A percentile compares a stretch with the other conserved stretches of the same genome.
phyloP scores from a whole-genome alignment of 2,797 vertebrate species.

The Knipowitschia caucasica region DNA sequence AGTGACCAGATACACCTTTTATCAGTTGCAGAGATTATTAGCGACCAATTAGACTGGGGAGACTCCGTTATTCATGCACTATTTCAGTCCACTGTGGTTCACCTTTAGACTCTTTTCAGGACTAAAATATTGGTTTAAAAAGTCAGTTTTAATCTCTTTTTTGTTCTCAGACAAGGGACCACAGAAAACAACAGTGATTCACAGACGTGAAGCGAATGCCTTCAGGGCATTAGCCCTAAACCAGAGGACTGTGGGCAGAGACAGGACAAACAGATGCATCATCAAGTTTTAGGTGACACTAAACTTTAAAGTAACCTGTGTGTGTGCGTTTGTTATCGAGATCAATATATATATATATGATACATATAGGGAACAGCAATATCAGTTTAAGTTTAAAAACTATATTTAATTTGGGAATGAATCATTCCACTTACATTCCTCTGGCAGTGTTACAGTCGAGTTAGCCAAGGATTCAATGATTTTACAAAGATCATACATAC shows the following conservation, averaged over 20 bases:
- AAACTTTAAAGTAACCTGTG: too few species aligned
- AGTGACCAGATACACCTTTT: slow-evolving; percentile 58
- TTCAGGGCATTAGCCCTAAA: slow-evolving; percentile 23
- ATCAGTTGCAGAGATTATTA: slow-evolving; percentile 51
- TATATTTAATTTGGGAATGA: too few species aligned
- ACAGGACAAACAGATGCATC: slow-evolving; percentile 44
- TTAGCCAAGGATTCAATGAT: too few species aligned
- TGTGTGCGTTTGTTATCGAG: too few species aligned
- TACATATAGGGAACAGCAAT: too few species aligned
- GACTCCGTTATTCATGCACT: slow-evolving; percentile 26
- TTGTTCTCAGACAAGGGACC: slow-evolving; percentile 44
- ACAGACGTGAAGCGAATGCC: slow-evolving; percentile 22
- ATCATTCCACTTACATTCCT: too few species aligned
- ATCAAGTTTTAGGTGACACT: too few species aligned
- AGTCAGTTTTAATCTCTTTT: slow-evolving; percentile 6
- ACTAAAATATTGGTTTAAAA: slow-evolving; percentile 8
- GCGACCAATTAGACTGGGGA: slow-evolving; percentile 61
- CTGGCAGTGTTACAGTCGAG: too few species aligned
- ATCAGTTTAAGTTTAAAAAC: too few species aligned
- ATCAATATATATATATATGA: too few species aligned
- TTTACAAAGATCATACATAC: too few species aligned
- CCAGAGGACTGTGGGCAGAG: slow-evolving; percentile 37
- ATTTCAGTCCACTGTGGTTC: slow-evolving; percentile 50
- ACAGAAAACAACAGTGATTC: slow-evolving; percentile 54
- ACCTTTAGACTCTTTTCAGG: slow-evolving; percentile 34